Evolutionary conservation across 2,113 vertebrate genomes (phyloP).

Genomic region (Mixornis gularis): DNA sequence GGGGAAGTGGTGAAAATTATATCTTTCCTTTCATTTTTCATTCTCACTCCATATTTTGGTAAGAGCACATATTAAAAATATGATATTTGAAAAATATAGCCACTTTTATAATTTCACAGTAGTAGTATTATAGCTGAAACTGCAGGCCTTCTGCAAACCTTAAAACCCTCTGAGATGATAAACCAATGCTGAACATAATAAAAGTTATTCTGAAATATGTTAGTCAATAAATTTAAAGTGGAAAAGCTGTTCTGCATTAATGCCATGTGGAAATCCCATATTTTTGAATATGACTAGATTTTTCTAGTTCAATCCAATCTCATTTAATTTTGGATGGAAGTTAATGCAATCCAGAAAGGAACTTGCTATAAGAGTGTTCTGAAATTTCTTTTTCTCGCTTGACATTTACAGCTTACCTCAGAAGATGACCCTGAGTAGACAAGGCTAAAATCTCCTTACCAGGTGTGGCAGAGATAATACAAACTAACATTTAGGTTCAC

Average conservation of each 20-base stretch:
- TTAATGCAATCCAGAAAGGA: background rate
- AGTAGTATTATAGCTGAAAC: background rate
- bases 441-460: background rate
- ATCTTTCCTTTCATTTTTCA: background rate
- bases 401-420: background rate
- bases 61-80: slow-evolving; percentile 1
- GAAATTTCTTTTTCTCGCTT: background rate
- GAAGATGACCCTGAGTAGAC: background rate
- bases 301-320: background rate
- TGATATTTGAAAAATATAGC: slow-evolving; percentile 13
- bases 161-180: slow-evolving; percentile 1
- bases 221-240: background rate
- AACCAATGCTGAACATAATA: background rate
- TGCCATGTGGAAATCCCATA: background rate
- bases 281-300: background rate
- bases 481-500: background rate
- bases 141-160: background rate
- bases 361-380: background rate
- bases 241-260: background rate
- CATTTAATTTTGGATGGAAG: background rate
- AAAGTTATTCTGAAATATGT: background rate
- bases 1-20: background rate
- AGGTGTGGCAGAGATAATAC: background rate
- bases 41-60: background rate
- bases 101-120: background rate